Evolutionary conservation across 37 sponge, comb jelly and placozoan genomes (phyloP).

Genomic region (Hexactinellida sp.): DNA sequence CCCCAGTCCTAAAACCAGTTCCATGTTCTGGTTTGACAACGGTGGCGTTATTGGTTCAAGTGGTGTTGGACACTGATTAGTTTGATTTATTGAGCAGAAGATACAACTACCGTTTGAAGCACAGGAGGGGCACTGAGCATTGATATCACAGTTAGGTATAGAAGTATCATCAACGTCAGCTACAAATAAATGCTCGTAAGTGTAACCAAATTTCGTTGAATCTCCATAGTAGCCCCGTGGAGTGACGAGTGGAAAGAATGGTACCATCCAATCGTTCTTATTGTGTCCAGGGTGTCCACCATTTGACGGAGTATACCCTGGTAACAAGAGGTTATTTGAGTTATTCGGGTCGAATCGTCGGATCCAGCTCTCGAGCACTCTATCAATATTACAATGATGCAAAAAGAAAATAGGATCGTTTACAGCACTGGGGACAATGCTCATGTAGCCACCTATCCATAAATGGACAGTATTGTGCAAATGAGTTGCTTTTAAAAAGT

Average conservation of each 20-base stretch:
- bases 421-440: not conserved
- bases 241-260: not conserved
- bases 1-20: too few relatives aligned
- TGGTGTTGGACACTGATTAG: too few relatives aligned
- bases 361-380: constrained; percentile 5
- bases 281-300: constrained; percentile 15
- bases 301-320: not conserved
- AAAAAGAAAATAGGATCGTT: constrained; percentile 14
- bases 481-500: not conserved
- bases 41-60: too few relatives aligned
- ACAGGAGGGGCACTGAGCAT: too few relatives aligned
- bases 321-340: not conserved
- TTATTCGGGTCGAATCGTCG: not conserved
- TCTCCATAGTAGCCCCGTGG: not conserved
- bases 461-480: not conserved
- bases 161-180: not conserved
- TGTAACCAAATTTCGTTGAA: not conserved
- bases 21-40: too few relatives aligned
- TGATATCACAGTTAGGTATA: too few relatives aligned
- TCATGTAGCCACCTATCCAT: not conserved
- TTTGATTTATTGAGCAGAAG: too few relatives aligned
- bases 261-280: not conserved
- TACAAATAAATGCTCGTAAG: not conserved
- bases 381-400: constrained; percentile 1
- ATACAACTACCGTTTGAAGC: too few relatives aligned